These are phyloP conservation scores for Myodes glareolus DNA, from an alignment of 2,113 vertebrate genomes.

Conservation along the genomic window DNA sequence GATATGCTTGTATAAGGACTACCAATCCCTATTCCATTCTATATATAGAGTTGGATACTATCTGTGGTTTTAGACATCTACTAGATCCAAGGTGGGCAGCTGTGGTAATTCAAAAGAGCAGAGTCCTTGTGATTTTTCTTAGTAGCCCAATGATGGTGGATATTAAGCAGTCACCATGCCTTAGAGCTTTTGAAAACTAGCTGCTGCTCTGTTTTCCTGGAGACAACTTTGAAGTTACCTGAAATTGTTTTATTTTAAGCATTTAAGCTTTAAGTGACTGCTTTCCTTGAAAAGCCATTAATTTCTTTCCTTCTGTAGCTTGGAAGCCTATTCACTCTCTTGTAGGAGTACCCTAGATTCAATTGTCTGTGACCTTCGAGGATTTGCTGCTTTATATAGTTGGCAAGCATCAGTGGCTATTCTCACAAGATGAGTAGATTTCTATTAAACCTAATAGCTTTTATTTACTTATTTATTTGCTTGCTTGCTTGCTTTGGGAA, in stretches of 20 bases:
- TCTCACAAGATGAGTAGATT: slow-evolving; percentile 10
- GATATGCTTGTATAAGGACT: not conserved
- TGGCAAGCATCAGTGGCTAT: not conserved
- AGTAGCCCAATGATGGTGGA: not conserved
- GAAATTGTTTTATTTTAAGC: slow-evolving; percentile 46
- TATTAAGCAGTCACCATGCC: slow-evolving; percentile 27
- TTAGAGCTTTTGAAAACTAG: slow-evolving; percentile 41
- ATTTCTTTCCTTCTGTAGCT: not conserved
- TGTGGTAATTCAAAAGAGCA: not conserved
- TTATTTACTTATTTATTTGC: not conserved
- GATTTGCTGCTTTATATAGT: not conserved
- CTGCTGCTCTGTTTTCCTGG: not conserved
- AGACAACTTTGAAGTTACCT: slow-evolving; percentile 45
- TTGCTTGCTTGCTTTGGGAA: slow-evolving; percentile 20
- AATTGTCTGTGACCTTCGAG: not conserved
- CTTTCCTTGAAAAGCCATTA: slow-evolving; percentile 41
- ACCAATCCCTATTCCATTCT: not conserved
- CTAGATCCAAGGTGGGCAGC: not conserved
- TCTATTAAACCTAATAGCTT: not conserved
- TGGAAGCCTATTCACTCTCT: not conserved
- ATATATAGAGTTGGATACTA: not conserved
- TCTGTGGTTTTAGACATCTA: not conserved
- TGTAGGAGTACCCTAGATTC: not conserved
- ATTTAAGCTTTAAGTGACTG: not conserved
- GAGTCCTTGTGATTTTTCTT: slow-evolving; percentile 47